These are phyloP conservation scores for Manis javanica DNA, from an alignment of 2,797 vertebrate species.

Conservation along the genomic window DNA sequence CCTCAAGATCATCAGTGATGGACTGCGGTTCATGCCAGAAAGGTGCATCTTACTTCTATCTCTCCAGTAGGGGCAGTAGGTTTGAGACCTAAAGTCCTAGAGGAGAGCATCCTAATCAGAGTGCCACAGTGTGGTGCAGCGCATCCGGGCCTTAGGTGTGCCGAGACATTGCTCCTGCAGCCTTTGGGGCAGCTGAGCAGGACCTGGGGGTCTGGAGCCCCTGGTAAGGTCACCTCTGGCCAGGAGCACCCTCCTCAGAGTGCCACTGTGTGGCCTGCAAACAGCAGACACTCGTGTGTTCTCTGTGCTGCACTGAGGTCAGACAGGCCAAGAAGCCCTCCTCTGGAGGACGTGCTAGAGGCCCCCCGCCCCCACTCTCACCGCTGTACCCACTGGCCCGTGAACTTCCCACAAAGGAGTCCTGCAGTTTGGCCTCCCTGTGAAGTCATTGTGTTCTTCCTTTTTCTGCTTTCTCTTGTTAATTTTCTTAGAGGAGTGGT, in stretches of 20 bases:
- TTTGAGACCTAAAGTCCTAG: neutral
- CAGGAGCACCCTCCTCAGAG: neutral
- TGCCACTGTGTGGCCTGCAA: neutral
- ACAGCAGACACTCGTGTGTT: neutral
- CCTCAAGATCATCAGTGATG: neutral
- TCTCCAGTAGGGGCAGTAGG: neutral
- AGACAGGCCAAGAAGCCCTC: neutral
- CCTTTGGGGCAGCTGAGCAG: neutral
- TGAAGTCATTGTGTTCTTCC: neutral
- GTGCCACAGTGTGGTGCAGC: neutral
- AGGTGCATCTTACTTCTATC: neutral
- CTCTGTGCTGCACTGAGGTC: neutral
- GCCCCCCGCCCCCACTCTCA: neutral
- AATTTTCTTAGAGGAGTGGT: neutral
- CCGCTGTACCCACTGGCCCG: neutral
- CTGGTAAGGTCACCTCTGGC: neutral
- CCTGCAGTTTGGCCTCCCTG: neutral
- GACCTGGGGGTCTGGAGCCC: neutral
- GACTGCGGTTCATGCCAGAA: neutral
- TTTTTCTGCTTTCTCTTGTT: neutral
- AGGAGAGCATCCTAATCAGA: neutral
- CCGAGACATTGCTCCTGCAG: neutral
- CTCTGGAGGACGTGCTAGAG: neutral
- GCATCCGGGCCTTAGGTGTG: neutral
- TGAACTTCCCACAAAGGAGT: neutral